A percentile compares a stretch with the other conserved stretches of the same genome.
Evolutionary conservation across 1,140 invertebrate genomes (phyloP).

Genomic region (Drosophila parvula): DNA sequence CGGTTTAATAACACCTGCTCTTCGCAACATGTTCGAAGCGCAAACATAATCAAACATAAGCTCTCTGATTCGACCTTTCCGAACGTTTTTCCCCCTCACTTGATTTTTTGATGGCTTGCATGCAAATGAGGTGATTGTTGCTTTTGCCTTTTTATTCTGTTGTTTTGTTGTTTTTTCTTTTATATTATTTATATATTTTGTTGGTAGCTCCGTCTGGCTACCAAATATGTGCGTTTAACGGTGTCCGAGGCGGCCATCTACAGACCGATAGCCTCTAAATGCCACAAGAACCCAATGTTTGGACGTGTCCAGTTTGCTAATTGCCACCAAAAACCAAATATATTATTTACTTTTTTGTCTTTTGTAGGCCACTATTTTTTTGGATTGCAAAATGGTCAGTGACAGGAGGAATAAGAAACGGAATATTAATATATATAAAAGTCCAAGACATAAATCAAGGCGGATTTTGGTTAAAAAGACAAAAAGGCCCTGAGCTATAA

Average conservation of each 20-base stretch:
- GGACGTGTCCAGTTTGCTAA: conserved; percentile 55
- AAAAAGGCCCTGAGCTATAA: neutral
- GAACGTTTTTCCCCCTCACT: conserved; percentile 9
- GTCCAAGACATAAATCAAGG: neutral
- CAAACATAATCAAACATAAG: conserved; percentile 28
- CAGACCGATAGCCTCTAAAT: conserved; percentile 49
- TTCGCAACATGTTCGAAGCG: conserved; percentile 43
- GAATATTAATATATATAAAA: conserved; percentile 43
- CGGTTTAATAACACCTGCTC: conserved; percentile 5
- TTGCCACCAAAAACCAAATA: conserved; percentile 20
- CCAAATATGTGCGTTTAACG: conserved; percentile 59
- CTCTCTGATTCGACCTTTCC: conserved; percentile 13
- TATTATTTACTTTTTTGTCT: conserved; percentile 18
- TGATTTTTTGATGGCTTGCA: conserved; percentile 20
- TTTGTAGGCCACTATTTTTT: conserved; percentile 46
- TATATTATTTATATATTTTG: neutral
- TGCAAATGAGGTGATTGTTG: conserved; percentile 44
- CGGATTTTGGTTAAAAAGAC: neutral
- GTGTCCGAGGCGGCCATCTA: conserved; percentile 37
- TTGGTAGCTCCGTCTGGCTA: conserved; percentile 25
- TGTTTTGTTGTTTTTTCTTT: conserved; percentile 1
- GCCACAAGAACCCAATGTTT: conserved; percentile 52
- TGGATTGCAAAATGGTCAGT: conserved; percentile 40
- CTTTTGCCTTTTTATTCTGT: conserved; percentile 28
- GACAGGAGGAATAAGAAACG: conserved; percentile 2